phyloP scores from a whole-genome alignment of 2,888 invertebrate genomes.

The Linnaemya vulpina region DNA sequence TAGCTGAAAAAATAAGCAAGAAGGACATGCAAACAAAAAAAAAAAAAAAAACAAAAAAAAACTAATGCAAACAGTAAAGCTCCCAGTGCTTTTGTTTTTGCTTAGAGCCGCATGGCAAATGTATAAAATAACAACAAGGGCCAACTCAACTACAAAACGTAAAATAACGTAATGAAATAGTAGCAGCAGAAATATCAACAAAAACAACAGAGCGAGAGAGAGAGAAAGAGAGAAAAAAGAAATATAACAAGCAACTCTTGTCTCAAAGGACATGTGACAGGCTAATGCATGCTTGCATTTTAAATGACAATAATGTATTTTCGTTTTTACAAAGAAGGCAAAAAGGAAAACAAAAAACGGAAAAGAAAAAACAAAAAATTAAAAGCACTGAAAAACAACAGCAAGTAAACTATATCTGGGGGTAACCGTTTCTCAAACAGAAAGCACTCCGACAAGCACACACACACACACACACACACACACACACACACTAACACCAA shows the following conservation, averaged over 20 bases:
- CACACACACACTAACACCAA: slow-evolving; percentile 6
- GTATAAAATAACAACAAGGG: slow-evolving; percentile 58
- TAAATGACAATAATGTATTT: slow-evolving; percentile 82
- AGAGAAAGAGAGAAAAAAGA: slow-evolving; percentile 16
- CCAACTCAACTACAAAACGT: slow-evolving; percentile 55
- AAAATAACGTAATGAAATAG: slow-evolving; percentile 59
- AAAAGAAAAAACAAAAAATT: no score
- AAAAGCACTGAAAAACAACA: slow-evolving; percentile 40
- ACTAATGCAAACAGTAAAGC: slow-evolving; percentile 68
- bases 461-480: slow-evolving; percentile 13
- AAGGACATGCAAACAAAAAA: no score
- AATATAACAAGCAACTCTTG: slow-evolving; percentile 66
- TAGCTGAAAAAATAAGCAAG: slow-evolving; percentile 42
- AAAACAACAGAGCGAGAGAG: no score
- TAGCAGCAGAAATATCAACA: slow-evolving; percentile 33
- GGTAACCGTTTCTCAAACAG: slow-evolving; percentile 47
- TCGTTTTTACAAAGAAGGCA: slow-evolving; percentile 75
- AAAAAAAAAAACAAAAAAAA: slow-evolving; percentile 61
- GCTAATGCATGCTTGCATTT: slow-evolving; percentile 82
- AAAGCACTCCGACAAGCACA: slow-evolving; percentile 10
- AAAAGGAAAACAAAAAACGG: slow-evolving; percentile 18
- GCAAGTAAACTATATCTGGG: slow-evolving; percentile 46
- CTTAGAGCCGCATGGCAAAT: slow-evolving; percentile 67
- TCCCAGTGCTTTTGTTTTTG: slow-evolving; percentile 63
- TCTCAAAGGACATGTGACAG: slow-evolving; percentile 82